Conservation (phyloP, 2,888 invertebrate genomes). For the Saturnia japonica region DNA sequence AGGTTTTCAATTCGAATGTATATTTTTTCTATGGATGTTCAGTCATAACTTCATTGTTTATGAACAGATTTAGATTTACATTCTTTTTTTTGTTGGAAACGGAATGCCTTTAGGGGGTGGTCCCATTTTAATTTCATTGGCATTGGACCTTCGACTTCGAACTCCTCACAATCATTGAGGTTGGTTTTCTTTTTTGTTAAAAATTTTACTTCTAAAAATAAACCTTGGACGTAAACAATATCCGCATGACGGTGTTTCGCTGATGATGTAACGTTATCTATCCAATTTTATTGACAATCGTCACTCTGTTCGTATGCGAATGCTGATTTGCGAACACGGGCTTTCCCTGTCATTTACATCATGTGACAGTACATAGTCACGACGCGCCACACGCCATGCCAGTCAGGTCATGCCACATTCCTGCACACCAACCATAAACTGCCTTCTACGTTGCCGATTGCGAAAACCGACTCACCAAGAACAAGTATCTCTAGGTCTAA, state of each 20-base stretch:
- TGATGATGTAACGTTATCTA: background rate
- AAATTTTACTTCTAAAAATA: background rate
- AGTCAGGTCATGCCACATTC: slow-evolving; percentile 34
- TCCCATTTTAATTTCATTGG: no score
- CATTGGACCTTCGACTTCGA: no score
- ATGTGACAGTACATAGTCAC: slow-evolving; percentile 26
- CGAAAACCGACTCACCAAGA: slow-evolving; percentile 30
- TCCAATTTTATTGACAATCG: slow-evolving; percentile 1
- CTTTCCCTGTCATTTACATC: slow-evolving; percentile 43
- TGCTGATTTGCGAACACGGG: slow-evolving; percentile 37
- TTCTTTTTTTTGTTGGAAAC: no score
- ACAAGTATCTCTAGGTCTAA: slow-evolving; percentile 23
- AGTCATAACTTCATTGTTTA: no score
- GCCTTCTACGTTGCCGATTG: slow-evolving; percentile 31
- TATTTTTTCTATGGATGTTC: no score
- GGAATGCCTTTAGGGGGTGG: no score
- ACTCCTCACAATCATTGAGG: no score
- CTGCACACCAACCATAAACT: slow-evolving; percentile 37
- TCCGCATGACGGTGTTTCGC: background rate
- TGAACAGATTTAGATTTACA: no score
- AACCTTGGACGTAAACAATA: background rate
- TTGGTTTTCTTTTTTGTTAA: no score
- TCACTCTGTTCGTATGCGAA: slow-evolving; percentile 21
- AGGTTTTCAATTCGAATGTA: no score
- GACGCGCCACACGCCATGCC: slow-evolving; percentile 7